Conservation (phyloP, 2,797 vertebrate genomes). For the Scyliorhinus canicula region DNA sequence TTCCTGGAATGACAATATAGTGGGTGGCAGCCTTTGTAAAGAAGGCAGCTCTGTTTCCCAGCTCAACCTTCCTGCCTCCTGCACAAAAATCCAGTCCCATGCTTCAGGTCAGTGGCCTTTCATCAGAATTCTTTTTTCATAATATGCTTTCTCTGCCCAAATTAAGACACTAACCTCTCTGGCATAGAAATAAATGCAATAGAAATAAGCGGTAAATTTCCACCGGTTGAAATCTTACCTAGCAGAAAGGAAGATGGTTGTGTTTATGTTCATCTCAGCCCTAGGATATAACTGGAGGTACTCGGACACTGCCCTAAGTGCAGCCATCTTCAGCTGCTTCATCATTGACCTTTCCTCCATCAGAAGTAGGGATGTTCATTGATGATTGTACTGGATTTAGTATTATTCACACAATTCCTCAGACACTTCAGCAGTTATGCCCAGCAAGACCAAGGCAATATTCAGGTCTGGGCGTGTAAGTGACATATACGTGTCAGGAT, state of each 20-base stretch:
- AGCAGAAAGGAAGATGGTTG: background rate
- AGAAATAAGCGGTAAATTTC: background rate
- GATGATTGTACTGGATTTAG: no score
- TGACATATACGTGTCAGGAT: background rate
- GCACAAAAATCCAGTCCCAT: background rate
- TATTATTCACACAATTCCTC: no score
- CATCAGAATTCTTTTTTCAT: background rate
- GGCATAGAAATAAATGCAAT: background rate
- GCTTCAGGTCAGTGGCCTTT: background rate
- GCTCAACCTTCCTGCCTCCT: no score
- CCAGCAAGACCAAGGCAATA: background rate
- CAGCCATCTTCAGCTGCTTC: no score
- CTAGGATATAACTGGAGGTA: no score
- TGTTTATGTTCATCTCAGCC: background rate
- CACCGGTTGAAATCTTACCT: background rate
- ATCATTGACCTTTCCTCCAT: no score
- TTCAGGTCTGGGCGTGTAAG: background rate
- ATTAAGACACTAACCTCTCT: background rate
- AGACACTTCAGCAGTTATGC: no score
- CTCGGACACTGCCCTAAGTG: no score
- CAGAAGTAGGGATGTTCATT: no score
- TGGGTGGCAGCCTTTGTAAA: background rate
- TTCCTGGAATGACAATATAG: background rate
- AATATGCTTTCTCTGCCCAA: background rate
- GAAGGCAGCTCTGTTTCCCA: no score